phyloP scores from a whole-genome alignment of 1,140 invertebrate species.

The Sinella curviseta region DNA sequence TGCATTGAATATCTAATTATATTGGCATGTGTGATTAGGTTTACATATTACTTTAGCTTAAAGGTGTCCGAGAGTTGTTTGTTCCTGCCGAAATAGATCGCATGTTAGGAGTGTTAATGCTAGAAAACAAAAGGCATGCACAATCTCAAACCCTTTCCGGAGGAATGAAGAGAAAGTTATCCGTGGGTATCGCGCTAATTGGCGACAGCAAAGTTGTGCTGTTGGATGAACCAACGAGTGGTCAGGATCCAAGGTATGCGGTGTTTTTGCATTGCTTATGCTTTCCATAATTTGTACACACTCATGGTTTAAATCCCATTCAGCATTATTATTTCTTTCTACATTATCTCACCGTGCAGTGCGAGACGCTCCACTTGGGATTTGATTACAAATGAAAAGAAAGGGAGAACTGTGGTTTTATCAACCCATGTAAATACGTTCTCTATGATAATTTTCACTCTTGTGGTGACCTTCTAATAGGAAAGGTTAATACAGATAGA shows the following conservation, averaged over 20 bases:
- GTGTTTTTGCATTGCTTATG: no score
- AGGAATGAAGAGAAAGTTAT: conserved; percentile 82
- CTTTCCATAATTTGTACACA: no score
- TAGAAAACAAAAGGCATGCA: conserved; percentile 64
- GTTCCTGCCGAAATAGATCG: neutral
- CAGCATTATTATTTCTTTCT: neutral
- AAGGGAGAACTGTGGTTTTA: conserved; percentile 61
- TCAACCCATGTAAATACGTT: conserved; percentile 59
- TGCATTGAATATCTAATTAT: neutral
- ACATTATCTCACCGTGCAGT: neutral
- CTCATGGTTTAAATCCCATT: neutral
- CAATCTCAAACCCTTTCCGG: conserved; percentile 74
- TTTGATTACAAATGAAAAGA: conserved; percentile 55
- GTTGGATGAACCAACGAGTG: conserved; percentile 84
- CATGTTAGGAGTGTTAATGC: conserved; percentile 56
- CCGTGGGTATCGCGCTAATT: conserved; percentile 80
- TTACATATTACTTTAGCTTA: conserved; percentile 16
- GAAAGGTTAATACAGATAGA: neutral
- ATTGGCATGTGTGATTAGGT: no score
- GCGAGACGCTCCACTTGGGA: conserved; percentile 87
- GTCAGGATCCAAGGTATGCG: neutral
- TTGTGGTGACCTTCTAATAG: neutral
- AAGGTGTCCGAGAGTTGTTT: conserved; percentile 13
- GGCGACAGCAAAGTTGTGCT: conserved; percentile 66
- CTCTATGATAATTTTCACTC: neutral